These are phyloP conservation scores for Lampris incognitus DNA, from an alignment of 2,113 vertebrate genomes.

Conservation along the genomic window DNA sequence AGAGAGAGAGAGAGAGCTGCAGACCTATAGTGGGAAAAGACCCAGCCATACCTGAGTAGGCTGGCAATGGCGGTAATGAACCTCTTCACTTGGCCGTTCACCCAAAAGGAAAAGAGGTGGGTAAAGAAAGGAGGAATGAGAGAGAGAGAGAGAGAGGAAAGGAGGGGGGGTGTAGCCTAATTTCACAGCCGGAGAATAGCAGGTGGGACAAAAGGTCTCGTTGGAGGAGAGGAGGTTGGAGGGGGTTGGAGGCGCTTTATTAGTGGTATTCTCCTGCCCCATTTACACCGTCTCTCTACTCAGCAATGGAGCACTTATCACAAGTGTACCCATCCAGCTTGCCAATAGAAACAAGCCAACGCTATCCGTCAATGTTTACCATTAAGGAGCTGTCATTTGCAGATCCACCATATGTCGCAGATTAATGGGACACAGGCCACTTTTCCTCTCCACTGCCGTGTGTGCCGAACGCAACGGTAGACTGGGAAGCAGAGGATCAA, in stretches of 20 bases:
- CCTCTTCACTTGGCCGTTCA: conserved; percentile 98
- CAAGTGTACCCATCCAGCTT: conserved; percentile 98
- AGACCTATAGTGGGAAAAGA: conserved; percentile 93
- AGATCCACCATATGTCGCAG: conserved; percentile 85
- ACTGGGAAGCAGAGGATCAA: conserved; percentile 70
- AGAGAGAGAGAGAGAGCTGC: conserved; percentile 63
- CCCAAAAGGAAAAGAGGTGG: conserved; percentile 84
- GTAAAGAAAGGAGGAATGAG: conserved; percentile 79
- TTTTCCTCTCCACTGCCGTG: conserved; percentile 38
- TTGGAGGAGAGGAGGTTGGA: conserved; percentile 89
- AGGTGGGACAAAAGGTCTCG: conserved; percentile 97
- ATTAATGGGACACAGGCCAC: conserved; percentile 75
- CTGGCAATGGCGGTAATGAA: conserved; percentile 96
- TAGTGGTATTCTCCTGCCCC: conserved; percentile 94
- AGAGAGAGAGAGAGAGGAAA: conserved; percentile 35
- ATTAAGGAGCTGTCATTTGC: conserved; percentile 97
- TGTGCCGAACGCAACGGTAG: conserved; percentile 55
- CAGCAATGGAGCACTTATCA: conserved; percentile 99
- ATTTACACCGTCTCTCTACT: conserved; percentile 95
- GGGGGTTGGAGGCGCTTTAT: conserved; percentile 83
- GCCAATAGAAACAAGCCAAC: conserved; percentile 98
- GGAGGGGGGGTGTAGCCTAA: conserved; percentile 88
- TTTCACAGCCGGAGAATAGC: conserved; percentile 98
- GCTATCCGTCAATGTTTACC: conserved; percentile 93
- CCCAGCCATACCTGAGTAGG: conserved; percentile 91